Conservation (phyloP, 2,113 vertebrate genomes). For the Passer montanus region DNA sequence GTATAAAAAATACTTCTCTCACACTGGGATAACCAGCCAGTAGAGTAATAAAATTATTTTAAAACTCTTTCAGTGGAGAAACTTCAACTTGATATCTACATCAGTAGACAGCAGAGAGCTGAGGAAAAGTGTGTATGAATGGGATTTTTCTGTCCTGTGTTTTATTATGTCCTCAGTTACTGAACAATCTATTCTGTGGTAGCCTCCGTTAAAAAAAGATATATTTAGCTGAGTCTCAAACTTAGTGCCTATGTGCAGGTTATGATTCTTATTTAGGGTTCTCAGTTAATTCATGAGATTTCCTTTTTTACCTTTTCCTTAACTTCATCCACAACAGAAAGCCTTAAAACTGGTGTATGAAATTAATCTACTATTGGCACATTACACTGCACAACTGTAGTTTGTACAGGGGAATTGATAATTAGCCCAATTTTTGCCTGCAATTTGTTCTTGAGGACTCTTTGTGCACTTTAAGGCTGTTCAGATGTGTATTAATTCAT, state of each 20-base stretch:
- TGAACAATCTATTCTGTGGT: neutral
- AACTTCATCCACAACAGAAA: neutral
- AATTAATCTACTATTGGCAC: neutral
- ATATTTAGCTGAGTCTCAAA: neutral
- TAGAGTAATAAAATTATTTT: neutral
- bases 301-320: neutral
- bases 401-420: neutral
- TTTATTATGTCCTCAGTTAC: neutral
- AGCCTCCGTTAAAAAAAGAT: neutral
- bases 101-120: neutral
- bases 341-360: neutral
- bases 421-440: neutral
- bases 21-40: neutral
- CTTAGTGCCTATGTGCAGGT: neutral
- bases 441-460: neutral
- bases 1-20: neutral
- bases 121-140: neutral
- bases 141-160: accelerated
- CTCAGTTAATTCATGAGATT: neutral
- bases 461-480: neutral
- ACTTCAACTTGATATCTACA: neutral
- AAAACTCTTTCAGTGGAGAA: neutral
- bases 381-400: neutral
- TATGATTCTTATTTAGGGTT: neutral
- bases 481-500: neutral